A percentile compares a stretch with the other conserved stretches of the same genome.
These are phyloP conservation scores for Fulmarus glacialis DNA, from an alignment of 2,113 vertebrate species.

Conservation along the genomic window DNA sequence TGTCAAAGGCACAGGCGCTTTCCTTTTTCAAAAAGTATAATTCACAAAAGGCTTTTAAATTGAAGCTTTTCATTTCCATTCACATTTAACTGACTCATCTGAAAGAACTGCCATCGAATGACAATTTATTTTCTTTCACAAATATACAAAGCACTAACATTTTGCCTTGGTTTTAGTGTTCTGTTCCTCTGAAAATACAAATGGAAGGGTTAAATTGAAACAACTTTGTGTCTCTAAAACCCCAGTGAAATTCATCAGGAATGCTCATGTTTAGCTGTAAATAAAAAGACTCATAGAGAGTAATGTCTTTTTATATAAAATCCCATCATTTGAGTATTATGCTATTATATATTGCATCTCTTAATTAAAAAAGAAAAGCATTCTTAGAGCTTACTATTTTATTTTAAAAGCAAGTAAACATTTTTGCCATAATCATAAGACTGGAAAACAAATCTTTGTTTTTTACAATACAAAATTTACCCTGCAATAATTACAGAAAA, in stretches of 20 bases:
- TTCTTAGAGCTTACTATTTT: neutral
- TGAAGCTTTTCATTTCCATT: conserved; percentile 23
- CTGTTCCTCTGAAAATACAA: conserved; percentile 23
- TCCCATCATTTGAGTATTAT: neutral
- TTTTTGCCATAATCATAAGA: neutral
- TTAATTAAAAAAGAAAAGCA: conserved; percentile 1
- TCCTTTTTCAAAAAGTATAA: neutral
- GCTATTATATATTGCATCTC: neutral
- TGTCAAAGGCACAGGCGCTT: neutral
- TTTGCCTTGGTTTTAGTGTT: neutral
- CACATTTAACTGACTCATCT: neutral
- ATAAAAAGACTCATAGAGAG: neutral
- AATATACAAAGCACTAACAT: neutral
- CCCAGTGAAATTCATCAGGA: neutral
- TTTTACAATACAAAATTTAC: neutral
- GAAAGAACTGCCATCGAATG: neutral
- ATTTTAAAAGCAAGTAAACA: neutral
- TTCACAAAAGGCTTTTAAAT: conserved; percentile 12
- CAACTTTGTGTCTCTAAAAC: neutral
- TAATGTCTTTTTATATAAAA: neutral
- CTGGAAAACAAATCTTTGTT: neutral
- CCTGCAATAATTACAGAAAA: neutral
- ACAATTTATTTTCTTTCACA: conserved; percentile 21
- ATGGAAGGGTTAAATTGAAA: conserved; percentile 12
- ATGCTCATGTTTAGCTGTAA: neutral